Base-by-base conservation (phyloP, 2,888 invertebrate genomes). In the Uloborus plumipes region DNA sequence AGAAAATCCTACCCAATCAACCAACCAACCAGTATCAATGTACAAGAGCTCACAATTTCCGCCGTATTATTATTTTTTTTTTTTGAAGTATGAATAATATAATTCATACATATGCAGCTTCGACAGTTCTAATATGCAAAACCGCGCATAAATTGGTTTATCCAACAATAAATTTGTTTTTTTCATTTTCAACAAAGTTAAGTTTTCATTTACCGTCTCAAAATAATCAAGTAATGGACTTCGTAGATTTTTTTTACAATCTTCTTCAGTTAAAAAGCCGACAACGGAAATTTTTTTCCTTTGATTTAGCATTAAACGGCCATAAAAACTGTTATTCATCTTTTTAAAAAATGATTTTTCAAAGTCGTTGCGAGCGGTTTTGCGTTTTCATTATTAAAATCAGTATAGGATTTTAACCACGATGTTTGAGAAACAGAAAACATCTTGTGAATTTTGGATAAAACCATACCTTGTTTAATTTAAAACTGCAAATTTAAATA, bases 211-310 rank as follows among this genome's bases (percentile, higher is more conserved):
- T 7, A 67, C 53, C 0, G n/a, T 2, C 53, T 67, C 51, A 11
- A 67, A 67, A 67, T 51, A 51, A 14, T 67, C 67, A 16, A 67
- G 26, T 1, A 65, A 47, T 47, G 65, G 49, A 20, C n/a, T 65
- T 18, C 2, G 18, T 7, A 65, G 18, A 7, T 39, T 16, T 67
- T 67, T 53, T 22, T 67, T 67, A 16, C 67, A 26, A 16, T 65
- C 65, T 18, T 47, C 15, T 6, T 13, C 6, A 2, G 18, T 51
- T 16, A 67, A 22, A 2, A 26, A 20, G 0, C 6, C 67, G 26
- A 14, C n/a, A 0, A 67, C 4, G 16, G 14, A 20, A 2, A 26
- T 20, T 53, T 67, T 53, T 26, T 26, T 51, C n/a, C 64, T 65
- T 3, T n/a, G 39, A 20, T 65, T 67, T 22, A 22, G 50, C 18